Percentiles rank a stretch among this genome's conserved stretches.
Evolutionary conservation across 2,888 invertebrate genomes (phyloP).

Genomic region (Phyllotreta striolata): DNA sequence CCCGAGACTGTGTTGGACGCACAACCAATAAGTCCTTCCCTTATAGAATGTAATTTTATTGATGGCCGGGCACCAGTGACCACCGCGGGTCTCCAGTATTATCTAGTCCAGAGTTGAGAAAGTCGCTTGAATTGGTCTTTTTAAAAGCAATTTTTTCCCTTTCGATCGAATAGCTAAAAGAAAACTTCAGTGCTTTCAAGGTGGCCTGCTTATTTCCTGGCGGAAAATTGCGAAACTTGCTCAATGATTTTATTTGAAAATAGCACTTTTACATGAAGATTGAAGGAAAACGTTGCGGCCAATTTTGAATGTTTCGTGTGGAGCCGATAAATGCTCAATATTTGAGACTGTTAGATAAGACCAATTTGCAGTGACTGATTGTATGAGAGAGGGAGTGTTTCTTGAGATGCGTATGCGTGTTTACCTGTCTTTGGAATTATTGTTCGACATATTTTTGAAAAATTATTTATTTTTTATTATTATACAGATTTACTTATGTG

Average conservation of each 20-base stretch:
- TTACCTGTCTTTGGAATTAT: conserved; percentile 45
- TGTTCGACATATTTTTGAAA: conserved; percentile 32
- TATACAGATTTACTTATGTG: conserved; percentile 32
- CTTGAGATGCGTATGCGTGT: conserved; percentile 35
- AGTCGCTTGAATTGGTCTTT: conserved; percentile 43
- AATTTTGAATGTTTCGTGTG: conserved; percentile 6
- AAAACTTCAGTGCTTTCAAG: conserved; percentile 13
- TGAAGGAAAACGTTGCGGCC: too few species aligned
- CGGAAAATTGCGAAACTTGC: too few species aligned
- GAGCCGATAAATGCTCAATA: conserved; percentile 22
- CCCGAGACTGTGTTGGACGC: conserved; percentile 31
- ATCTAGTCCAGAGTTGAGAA: conserved; percentile 68
- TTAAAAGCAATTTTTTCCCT: neutral
- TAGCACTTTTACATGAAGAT: too few species aligned
- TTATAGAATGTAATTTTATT: conserved; percentile 18
- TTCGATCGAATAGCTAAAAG: neutral
- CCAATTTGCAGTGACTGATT: conserved; percentile 43
- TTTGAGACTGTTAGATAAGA: conserved; percentile 30
- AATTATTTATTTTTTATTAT: conserved; percentile 42
- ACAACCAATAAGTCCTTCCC: conserved; percentile 30
- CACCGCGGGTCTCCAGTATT: conserved; percentile 69
- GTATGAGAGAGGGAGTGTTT: conserved; percentile 46
- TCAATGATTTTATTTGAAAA: too few species aligned
- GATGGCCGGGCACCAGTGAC: conserved; percentile 64
- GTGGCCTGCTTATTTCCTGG: neutral